Conservation (phyloP, 2,113 vertebrate species). For the Otolemur garnettii region DNA sequence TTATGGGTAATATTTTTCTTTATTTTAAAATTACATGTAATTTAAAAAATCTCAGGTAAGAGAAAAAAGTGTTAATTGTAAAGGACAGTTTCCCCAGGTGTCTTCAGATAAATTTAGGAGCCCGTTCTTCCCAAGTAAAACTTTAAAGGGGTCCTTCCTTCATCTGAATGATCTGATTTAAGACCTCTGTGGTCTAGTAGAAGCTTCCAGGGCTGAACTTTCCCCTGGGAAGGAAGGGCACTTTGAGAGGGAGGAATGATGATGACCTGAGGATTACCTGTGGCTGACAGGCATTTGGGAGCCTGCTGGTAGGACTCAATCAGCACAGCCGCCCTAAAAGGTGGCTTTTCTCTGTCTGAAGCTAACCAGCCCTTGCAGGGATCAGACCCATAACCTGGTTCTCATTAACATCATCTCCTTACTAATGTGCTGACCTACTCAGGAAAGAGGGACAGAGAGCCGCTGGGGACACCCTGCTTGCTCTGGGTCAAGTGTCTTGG, state of each 20-base stretch:
- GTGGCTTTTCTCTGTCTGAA: not conserved
- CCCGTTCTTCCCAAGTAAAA: not conserved
- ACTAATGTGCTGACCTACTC: not conserved
- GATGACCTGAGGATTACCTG: not conserved
- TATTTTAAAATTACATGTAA: not conserved
- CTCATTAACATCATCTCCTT: not conserved
- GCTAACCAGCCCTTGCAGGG: not conserved
- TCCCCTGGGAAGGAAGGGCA: not conserved
- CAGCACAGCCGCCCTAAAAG: not conserved
- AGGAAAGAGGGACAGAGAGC: not conserved
- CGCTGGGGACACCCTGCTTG: not conserved
- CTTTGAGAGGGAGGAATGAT: not conserved
- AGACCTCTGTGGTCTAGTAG: not conserved
- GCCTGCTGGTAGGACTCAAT: not conserved
- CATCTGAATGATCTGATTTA: not conserved
- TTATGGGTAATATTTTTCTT: slow-evolving; percentile 4
- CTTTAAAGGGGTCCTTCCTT: not conserved
- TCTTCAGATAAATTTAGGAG: not conserved
- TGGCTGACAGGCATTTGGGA: not conserved
- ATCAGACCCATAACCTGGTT: not conserved
- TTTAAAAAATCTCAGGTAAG: not conserved
- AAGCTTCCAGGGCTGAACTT: not conserved
- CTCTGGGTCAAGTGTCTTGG: not conserved
- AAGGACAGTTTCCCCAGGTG: not conserved
- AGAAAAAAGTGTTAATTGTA: not conserved